Base-by-base conservation (phyloP, 2,888 invertebrate species). In the Cephus pulcher region DNA sequence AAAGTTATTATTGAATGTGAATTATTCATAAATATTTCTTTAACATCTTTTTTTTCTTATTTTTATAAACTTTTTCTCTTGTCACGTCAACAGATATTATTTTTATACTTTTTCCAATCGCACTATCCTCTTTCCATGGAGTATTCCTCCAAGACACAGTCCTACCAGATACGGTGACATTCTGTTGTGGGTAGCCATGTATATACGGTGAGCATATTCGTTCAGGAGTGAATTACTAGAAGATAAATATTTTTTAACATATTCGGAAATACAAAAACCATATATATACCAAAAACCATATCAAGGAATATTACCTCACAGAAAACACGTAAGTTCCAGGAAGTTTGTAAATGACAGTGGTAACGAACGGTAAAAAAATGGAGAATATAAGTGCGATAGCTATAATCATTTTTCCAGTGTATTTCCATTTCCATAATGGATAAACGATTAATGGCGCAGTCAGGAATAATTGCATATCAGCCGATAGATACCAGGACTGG, bases 321-420 rank as follows among this genome's bases (percentile, higher is more conserved):
- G 93, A 95, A 79, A 94, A 93, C 90, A 95, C 89, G 74, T 95
- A 90, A 0, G 95, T 95, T 1, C 95, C 95, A 89, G 95, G 95
- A 84, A 94, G 90, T 34, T 93, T 90, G 34, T 94, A 90, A 73
- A 91, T 88, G 81, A 92, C 94, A 2, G 95, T 95, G 4, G 94
- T 91, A 11, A 92, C 86, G 76, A 94, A 92, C 32, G 94, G 94
- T 80, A 94, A 88, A 4, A 92, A 78, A 4, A 93, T 86, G 0
- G 94, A 93, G 0, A 92, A 80, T 0, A 93, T 76, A 2, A 93
- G 92, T 11, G 92, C 89, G 1, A 92, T 23, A 1, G 92, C 90
- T 23, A 95, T 86, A 4, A 95, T 83, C 23, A 89, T 86, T 73
- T 93, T 90, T 0, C 95, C 95, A 74, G 93, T 81, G 84, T 92